These are phyloP conservation scores for Rhimphoctona megacephalus DNA, from an alignment of 2,888 invertebrate genomes.

Conservation along the genomic window DNA sequence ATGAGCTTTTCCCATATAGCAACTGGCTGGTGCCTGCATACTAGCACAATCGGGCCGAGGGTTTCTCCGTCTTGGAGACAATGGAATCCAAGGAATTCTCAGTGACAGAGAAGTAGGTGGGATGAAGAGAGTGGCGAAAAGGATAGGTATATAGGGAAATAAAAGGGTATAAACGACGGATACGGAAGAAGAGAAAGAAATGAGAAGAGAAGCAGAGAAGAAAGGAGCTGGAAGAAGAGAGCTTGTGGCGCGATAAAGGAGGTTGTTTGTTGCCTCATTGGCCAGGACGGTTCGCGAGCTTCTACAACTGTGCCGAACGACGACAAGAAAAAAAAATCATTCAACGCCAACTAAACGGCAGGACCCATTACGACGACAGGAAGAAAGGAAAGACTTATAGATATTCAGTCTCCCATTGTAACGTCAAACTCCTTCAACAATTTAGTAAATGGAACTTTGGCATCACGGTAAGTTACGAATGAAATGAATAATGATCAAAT, in stretches of 20 bases:
- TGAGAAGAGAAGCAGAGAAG: conserved; percentile 47
- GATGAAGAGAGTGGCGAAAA: conserved; percentile 62
- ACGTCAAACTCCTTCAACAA: conserved; percentile 17
- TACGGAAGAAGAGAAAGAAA: conserved; percentile 52
- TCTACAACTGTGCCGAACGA: conserved; percentile 44
- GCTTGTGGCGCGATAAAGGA: conserved; percentile 70
- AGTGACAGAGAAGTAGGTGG: conserved; percentile 65
- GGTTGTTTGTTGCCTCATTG: conserved; percentile 78
- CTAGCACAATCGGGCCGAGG: conserved; percentile 38
- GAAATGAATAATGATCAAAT: neutral
- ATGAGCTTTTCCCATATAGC: conserved; percentile 3
- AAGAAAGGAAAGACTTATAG: conserved; percentile 6
- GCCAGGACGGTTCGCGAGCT: conserved; percentile 62
- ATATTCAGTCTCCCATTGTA: conserved; percentile 19
- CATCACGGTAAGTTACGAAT: neutral
- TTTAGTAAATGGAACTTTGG: conserved; percentile 35
- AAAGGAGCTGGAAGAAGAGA: conserved; percentile 64
- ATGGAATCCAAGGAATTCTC: conserved; percentile 52
- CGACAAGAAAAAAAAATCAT: conserved; percentile 71
- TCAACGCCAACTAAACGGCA: conserved; percentile 69
- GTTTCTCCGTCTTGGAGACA: conserved; percentile 47
- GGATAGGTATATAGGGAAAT: conserved; percentile 47
- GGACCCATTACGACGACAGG: conserved; percentile 40
- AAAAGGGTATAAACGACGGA: conserved; percentile 35
- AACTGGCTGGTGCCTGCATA: conserved; percentile 48